Evolutionary conservation across 2,888 invertebrate genomes (phyloP).

Genomic region (Entomobrya multifasciata): DNA sequence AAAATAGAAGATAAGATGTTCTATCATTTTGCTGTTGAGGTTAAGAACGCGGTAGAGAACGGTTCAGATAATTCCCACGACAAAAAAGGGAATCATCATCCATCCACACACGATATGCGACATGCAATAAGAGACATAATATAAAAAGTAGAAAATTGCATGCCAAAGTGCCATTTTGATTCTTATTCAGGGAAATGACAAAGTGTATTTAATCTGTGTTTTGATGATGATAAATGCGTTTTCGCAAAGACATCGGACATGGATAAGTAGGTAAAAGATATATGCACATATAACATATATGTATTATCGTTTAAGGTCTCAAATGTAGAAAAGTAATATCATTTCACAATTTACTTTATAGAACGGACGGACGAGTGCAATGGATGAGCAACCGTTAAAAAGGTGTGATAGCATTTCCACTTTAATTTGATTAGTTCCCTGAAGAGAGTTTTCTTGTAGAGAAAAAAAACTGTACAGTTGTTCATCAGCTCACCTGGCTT

Average conservation of each 20-base stretch:
- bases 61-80: conserved; percentile 58
- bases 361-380: background rate
- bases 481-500: conserved; percentile 39
- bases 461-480: conserved; percentile 68
- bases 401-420: conserved; percentile 73
- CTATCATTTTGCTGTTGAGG: conserved; percentile 47
- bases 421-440: conserved; percentile 78
- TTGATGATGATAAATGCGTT: background rate
- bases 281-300: background rate
- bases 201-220: background rate
- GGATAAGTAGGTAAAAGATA: background rate
- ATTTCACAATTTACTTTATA: background rate
- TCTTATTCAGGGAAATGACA: conserved; percentile 22
- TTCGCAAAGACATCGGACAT: conserved; percentile 10
- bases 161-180: too few relatives aligned
- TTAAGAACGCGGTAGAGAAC: conserved; percentile 48
- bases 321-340: background rate
- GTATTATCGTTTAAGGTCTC: background rate
- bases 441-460: conserved; percentile 20
- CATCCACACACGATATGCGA: background rate
- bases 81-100: background rate
- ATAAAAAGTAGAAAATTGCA: too few relatives aligned
- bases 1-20: too few relatives aligned
- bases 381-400: conserved; percentile 35
- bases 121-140: too few relatives aligned